These are phyloP conservation scores for Scytalopus superciliaris DNA, from an alignment of 2,113 vertebrate genomes.

Conservation along the genomic window DNA sequence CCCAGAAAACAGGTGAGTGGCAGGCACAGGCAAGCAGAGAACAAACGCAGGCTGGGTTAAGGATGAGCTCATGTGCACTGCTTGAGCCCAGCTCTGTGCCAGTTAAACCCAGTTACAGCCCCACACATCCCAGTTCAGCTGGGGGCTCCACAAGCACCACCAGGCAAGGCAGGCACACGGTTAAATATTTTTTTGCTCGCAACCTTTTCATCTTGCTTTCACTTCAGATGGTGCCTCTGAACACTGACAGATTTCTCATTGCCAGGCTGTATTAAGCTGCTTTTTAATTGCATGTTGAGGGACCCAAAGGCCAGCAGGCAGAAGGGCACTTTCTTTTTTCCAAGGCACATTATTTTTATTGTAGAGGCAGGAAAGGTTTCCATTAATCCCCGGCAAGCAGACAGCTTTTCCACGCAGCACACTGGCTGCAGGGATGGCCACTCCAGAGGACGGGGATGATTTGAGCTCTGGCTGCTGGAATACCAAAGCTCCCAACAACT, in stretches of 20 bases:
- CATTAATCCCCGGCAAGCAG: conserved; percentile 29
- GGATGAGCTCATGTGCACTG: neutral
- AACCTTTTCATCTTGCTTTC: neutral
- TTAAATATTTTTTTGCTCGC: neutral
- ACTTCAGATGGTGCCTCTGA: neutral
- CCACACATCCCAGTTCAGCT: fast-evolving
- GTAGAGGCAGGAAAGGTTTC: conserved; percentile 1
- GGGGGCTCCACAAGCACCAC: neutral
- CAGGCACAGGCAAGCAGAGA: neutral
- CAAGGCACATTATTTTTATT: neutral
- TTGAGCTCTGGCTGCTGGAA: neutral
- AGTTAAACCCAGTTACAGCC: neutral
- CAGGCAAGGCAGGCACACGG: fast-evolving
- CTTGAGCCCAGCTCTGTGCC: neutral
- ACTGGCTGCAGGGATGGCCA: neutral
- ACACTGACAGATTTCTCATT: neutral
- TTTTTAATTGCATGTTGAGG: conserved; percentile 56
- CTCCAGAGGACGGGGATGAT: neutral
- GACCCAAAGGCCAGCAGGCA: conserved; percentile 23
- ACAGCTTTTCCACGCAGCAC: neutral
- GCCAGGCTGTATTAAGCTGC: conserved; percentile 7
- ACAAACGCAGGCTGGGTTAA: neutral
- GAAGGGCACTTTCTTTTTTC: conserved; percentile 21
- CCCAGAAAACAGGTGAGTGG: neutral
- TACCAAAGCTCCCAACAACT: neutral